Conservation (phyloP, 2,113 vertebrate genomes). For the Neopipo cinnamomea region DNA sequence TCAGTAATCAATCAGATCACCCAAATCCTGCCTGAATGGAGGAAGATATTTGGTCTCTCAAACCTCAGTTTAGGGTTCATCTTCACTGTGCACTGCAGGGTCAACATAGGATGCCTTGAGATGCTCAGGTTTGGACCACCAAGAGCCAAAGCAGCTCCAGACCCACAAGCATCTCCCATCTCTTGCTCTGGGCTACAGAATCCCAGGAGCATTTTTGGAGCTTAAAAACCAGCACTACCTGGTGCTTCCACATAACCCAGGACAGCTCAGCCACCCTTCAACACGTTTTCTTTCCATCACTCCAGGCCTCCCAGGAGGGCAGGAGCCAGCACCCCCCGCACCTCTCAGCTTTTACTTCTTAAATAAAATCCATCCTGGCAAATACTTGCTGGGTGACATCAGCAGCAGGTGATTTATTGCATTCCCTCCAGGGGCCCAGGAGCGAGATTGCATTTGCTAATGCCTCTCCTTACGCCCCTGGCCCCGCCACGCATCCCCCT, state of each 20-base stretch:
- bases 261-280: not conserved
- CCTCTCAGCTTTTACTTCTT: not conserved
- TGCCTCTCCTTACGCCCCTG: not conserved
- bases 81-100: not conserved
- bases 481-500: not conserved
- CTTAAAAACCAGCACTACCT: not conserved
- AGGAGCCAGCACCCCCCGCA: not conserved
- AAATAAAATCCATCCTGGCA: not conserved
- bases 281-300: not conserved
- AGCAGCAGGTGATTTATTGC: slow-evolving; percentile 14
- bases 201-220: not conserved
- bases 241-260: not conserved
- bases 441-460: not conserved
- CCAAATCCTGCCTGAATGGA: not conserved
- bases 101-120: not conserved
- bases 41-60: not conserved
- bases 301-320: not conserved
- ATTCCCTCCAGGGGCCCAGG: not conserved
- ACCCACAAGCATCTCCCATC: not conserved
- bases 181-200: not conserved
- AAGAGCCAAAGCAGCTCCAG: not conserved
- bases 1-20: not conserved
- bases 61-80: not conserved
- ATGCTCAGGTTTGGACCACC: not conserved
- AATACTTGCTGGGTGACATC: not conserved